A percentile compares a stretch with the other conserved stretches of the same genome.
Conservation (phyloP, 2,797 vertebrate species). For the Leptatherina wallacei region DNA sequence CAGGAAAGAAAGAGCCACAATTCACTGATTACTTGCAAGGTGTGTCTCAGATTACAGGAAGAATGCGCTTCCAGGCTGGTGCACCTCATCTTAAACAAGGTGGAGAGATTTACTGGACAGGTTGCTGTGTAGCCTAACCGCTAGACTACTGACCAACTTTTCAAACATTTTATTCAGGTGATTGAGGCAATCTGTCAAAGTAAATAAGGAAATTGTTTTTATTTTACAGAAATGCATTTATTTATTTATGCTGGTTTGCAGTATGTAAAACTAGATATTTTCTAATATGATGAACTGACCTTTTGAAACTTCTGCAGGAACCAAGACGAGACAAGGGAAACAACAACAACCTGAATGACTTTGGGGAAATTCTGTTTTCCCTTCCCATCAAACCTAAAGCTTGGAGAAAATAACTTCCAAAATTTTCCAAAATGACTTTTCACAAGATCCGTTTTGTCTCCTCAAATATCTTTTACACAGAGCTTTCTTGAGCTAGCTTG, state of each 20-base stretch:
- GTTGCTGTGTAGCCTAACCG: slow-evolving; percentile 1
- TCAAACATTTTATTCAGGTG: slow-evolving; percentile 3
- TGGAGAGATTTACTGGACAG: slow-evolving; percentile 17
- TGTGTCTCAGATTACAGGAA: slow-evolving; percentile 45
- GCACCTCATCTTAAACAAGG: slow-evolving; percentile 32
- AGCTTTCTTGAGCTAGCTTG: no score
- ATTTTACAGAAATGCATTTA: slow-evolving; percentile 9
- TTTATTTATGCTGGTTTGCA: neutral
- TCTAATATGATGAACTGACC: neutral
- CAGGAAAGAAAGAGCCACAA: slow-evolving; percentile 30
- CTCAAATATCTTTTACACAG: neutral
- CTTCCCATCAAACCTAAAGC: slow-evolving; percentile 20
- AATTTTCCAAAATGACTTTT: neutral
- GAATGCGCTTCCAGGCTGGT: slow-evolving; percentile 32
- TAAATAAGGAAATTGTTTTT: neutral
- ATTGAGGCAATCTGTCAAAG: neutral
- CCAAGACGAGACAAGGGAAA: neutral
- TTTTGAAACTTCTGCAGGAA: neutral
- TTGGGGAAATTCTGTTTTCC: slow-evolving; percentile 6
- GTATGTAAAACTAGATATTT: neutral
- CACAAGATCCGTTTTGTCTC: neutral
- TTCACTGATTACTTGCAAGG: slow-evolving; percentile 55
- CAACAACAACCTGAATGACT: neutral
- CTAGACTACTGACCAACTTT: neutral
- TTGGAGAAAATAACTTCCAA: neutral